Evolutionary conservation across 2,797 vertebrate genomes (phyloP).

Genomic region (Podargus strigoides): DNA sequence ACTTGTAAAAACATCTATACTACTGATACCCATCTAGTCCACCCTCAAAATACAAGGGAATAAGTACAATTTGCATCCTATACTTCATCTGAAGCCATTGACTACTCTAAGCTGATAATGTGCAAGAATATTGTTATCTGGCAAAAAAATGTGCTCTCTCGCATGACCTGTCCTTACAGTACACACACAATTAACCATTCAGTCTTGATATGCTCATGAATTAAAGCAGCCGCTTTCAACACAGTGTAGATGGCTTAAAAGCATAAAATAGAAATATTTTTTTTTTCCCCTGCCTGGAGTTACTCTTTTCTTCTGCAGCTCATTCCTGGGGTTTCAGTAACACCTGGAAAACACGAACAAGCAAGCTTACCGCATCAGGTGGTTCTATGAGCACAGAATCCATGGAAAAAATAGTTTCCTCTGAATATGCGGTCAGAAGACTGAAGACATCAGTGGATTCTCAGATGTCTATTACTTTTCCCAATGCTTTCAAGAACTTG

Average conservation of each 20-base stretch:
- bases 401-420: background rate
- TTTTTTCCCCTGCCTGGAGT: background rate
- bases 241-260: background rate
- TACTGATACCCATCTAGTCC: background rate
- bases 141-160: constrained; percentile 24
- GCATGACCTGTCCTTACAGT: constrained; percentile 21
- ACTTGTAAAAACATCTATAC: background rate
- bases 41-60: background rate
- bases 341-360: background rate
- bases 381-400: background rate
- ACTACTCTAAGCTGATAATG: background rate
- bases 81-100: background rate
- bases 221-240: constrained; percentile 27
- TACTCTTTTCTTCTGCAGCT: background rate
- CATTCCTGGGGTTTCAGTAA: background rate
- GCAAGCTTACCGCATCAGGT: background rate
- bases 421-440: background rate
- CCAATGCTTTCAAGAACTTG: background rate
- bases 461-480: background rate
- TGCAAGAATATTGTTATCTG: constrained; percentile 15
- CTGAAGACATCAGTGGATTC: background rate
- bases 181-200: constrained; percentile 43
- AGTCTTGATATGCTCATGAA: constrained; percentile 11
- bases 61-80: background rate
- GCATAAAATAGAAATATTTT: background rate